Evolutionary conservation across 2,797 vertebrate genomes (phyloP), one percentile per base, ranked within the genome.

Genomic region (Sitta carolinensis): DNA sequence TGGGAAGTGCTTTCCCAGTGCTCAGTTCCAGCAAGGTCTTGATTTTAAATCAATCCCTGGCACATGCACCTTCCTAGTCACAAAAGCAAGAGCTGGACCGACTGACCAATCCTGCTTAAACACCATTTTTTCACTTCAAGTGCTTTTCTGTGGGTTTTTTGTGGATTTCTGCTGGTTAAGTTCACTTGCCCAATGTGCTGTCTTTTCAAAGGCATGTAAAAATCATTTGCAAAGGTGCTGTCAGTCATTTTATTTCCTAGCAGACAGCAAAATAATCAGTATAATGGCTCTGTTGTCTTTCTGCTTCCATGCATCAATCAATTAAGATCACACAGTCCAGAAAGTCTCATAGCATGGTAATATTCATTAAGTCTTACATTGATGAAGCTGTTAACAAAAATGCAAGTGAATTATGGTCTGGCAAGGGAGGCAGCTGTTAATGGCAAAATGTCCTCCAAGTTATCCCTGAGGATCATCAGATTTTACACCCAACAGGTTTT

Each of bases 331-430:
- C 70, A 83, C 38, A 80, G 21, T 57, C 67, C 75, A 82, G 58
- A 80, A 95, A 92, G 59, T 80, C 90, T 90, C 76, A 61, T 62
- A 82, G 38, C 40, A 50, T 47, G 55, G 58, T 87, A 88, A 90
- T 94, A 89, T 95, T 94, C 92, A 84, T 82, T 79, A 94, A 97
- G 55, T 66, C 73, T 48, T 61, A 91, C 30, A n/a, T 23, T 91
- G 90, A 96, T 95, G 92, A 96, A 93, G 42, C 52, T 94, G 86
- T 86, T 97, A 95, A 92, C 91, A 96, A 89, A 97, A 95, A 89
- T 81, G 38, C 87, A 84, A 91, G 54, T 96, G 93, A 97, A 92
- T 95, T 95, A 96, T 40, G 89, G 40, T 32, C 86, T 95, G 72
- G 67, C 89, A 95, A 92, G 61, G 38, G 74, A 93, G 68, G 36